Percentiles rank a stretch among this genome's conserved stretches.
phyloP scores from a whole-genome alignment of 2,888 invertebrate genomes.

The Sericinus montela region DNA sequence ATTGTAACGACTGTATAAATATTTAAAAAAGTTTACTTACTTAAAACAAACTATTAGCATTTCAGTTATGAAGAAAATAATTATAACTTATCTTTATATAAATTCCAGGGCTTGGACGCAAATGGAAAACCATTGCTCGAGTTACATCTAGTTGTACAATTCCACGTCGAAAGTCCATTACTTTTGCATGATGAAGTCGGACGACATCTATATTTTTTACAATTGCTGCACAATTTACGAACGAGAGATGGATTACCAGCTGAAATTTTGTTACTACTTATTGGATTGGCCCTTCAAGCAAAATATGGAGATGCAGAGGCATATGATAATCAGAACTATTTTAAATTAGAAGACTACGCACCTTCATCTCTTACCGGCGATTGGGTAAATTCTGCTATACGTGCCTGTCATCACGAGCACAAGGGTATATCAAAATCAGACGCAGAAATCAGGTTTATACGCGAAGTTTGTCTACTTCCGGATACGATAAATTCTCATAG shows the following conservation, averaged over 20 bases:
- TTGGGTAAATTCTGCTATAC: constrained; percentile 81
- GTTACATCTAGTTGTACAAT: constrained; percentile 94
- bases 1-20: too few relatives aligned
- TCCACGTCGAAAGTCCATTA: constrained; percentile 95
- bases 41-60: too few relatives aligned
- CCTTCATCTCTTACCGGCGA: constrained; percentile 82
- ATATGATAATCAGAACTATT: constrained; percentile 71
- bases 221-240: constrained; percentile 92
- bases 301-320: constrained; percentile 89
- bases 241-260: constrained; percentile 81
- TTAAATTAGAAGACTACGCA: constrained; percentile 92
- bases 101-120: constrained; percentile 89
- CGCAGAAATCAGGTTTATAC: constrained; percentile 92
- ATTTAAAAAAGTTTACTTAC: too few relatives aligned
- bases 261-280: constrained; percentile 87
- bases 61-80: too few relatives aligned
- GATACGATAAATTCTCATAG: constrained; percentile 94
- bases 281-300: constrained; percentile 94
- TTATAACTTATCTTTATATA: constrained; percentile 24
- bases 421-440: constrained; percentile 87
- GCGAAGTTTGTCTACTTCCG: constrained; percentile 90
- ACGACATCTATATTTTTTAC: constrained; percentile 95
- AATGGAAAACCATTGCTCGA: constrained; percentile 93
- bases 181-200: constrained; percentile 94
- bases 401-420: constrained; percentile 90